Evolutionary conservation across 2,888 invertebrate genomes (phyloP).

Genomic region (Anagyrus pseudococci): DNA sequence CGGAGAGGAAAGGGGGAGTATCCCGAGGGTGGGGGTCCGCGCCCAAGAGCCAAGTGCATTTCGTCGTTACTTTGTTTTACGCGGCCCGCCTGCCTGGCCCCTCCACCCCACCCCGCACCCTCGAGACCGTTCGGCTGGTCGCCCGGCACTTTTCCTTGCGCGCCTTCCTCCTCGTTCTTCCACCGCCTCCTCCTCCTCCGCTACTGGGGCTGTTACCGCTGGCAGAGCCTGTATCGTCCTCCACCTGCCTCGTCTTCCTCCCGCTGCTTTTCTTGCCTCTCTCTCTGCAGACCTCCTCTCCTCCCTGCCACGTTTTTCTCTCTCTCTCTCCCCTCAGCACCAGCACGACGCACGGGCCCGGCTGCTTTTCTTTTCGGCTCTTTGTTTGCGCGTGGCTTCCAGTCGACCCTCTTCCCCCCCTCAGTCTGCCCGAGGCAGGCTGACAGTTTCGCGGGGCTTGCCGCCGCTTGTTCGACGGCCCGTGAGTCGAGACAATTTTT

Average conservation of each 20-base stretch:
- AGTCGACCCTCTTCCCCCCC: too few relatives aligned
- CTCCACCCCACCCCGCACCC: neutral
- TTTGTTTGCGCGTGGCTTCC: too few relatives aligned
- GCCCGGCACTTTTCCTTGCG: slow-evolving; percentile 15
- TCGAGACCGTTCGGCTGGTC: too few relatives aligned
- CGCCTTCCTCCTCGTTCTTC: slow-evolving; percentile 9
- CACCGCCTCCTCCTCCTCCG: neutral
- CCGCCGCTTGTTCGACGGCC: too few relatives aligned
- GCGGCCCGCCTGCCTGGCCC: slow-evolving; percentile 25
- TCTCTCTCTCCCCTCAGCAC: slow-evolving; percentile 44
- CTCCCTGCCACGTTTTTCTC: neutral
- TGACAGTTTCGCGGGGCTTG: too few relatives aligned
- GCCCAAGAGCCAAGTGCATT: slow-evolving; percentile 50
- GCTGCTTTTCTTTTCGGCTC: too few relatives aligned
- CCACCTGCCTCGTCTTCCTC: slow-evolving; percentile 3
- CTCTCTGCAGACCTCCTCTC: slow-evolving; percentile 1
- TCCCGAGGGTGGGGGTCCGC: slow-evolving; percentile 37
- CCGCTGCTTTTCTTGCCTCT: slow-evolving; percentile 39
- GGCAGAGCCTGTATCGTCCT: neutral
- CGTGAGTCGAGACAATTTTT: too few relatives aligned
- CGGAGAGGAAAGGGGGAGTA: too few relatives aligned
- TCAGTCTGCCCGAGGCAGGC: too few relatives aligned
- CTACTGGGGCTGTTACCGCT: neutral
- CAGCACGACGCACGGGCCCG: slow-evolving; percentile 25
- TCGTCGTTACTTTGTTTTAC: slow-evolving; percentile 62